Evolutionary conservation across 2,797 vertebrate genomes (phyloP), one percentile per base, ranked within the genome.

Genomic region (Dermochelys coriacea): DNA sequence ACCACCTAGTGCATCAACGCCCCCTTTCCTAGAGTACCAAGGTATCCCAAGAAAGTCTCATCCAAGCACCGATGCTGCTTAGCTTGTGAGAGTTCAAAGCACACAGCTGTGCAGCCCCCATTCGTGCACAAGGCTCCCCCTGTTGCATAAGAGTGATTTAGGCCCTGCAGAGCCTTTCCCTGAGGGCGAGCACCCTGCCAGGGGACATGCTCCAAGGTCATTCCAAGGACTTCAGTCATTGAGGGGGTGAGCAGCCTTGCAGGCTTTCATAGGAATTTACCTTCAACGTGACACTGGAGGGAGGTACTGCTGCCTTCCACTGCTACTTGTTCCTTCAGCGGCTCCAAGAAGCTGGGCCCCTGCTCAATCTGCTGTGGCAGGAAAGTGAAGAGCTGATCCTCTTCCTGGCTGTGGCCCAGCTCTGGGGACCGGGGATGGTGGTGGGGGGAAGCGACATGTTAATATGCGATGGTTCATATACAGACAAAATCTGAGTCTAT

Each of bases 251-350:
- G 29, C 5, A 71, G n/a, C 18, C n/a, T 37, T 10, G 27, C 14
- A 49, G 45, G 75, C 6, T 29, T 21, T 9, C 23, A 2, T 12
- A 7, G 52, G 51, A 52, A 45, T 45, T 68, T 98, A 99, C 99
- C 98, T 96, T 97, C 97, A 90, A 99, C 96, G 84, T 98, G 97
- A 88, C 98, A 99, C 7, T 97, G 96, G 64, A 99, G 98, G 10
- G 85, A 91, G 68, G 51, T 74, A 0, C 45, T 97, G 86, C 97
- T 97, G 47, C 98, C 98, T 84, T n/a, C 93, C 27, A 95, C 49
- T 12, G 98, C 97, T 0, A 96, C 97, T 87, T 94, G 95, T 86
- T 98, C 98, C 50, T 45, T 16, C 54, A 97, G 96, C 29, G 79
- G 90, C 94, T 97, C 93, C 0, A 79, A 98, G 59, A 79, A 98